Percentiles rank a stretch among this genome's conserved stretches.
Evolutionary conservation across 2,888 invertebrate species (phyloP).

Genomic region (Cephus rjabovi): DNA sequence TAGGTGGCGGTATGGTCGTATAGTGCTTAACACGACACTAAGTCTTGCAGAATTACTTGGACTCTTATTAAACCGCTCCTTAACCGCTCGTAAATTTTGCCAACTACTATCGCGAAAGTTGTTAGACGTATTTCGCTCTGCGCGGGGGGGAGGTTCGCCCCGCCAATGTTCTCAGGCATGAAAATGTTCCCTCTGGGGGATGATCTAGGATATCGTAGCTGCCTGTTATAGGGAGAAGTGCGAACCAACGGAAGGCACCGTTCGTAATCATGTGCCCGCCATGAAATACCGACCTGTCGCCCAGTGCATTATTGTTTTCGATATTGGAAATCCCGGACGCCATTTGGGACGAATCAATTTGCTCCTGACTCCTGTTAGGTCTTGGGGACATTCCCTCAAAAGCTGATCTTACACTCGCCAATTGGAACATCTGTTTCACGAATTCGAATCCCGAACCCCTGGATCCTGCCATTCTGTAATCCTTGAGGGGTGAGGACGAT

Average conservation of each 20-base stretch:
- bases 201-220: not conserved
- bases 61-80: constrained; percentile 26
- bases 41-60: constrained; percentile 33
- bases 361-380: not conserved
- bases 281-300: not conserved
- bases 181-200: not conserved
- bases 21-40: constrained; percentile 22
- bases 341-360: not conserved
- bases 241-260: not conserved
- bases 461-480: not conserved
- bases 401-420: not conserved
- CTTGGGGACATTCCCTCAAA: not conserved
- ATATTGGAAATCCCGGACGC: not conserved
- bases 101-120: constrained; percentile 32
- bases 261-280: not conserved
- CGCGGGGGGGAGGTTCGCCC: not conserved
- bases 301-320: not conserved
- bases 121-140: constrained; percentile 10
- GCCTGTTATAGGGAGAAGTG: not conserved
- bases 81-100: constrained; percentile 38
- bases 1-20: not conserved
- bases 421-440: no score
- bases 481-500: not conserved
- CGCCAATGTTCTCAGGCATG: not conserved
- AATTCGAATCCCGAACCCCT: not conserved